Conservation (phyloP, 2,797 vertebrate genomes). For the Typhlichthys subterraneus region DNA sequence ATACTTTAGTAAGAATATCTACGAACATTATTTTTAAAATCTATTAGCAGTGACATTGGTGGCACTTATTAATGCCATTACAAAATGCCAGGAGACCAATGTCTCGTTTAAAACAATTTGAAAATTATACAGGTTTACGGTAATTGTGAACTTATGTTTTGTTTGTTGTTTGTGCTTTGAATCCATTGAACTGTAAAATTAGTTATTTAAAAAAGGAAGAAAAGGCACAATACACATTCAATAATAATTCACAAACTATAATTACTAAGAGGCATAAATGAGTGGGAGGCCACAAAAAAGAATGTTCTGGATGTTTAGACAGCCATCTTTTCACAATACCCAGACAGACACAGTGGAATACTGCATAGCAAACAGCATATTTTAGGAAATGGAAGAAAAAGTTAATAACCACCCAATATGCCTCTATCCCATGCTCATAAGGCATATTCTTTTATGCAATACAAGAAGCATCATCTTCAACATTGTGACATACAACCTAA, state of each 20-base stretch:
- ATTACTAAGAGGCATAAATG: slow-evolving; percentile 15
- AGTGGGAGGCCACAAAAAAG: slow-evolving; percentile 8
- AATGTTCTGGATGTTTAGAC: slow-evolving; percentile 25
- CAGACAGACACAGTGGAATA: slow-evolving; percentile 12
- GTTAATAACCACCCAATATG: slow-evolving; percentile 32
- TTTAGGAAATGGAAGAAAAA: slow-evolving; percentile 37
- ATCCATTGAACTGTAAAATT: neutral
- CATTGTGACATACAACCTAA: slow-evolving; percentile 13
- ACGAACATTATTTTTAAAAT: slow-evolving; percentile 39
- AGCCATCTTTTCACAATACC: slow-evolving; percentile 12
- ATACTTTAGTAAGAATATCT: too few species aligned
- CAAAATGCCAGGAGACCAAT: slow-evolving; percentile 40
- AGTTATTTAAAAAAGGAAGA: neutral
- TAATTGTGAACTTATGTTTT: slow-evolving; percentile 9
- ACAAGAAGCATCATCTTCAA: slow-evolving; percentile 22
- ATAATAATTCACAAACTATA: slow-evolving; percentile 20
- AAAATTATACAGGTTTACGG: slow-evolving; percentile 5
- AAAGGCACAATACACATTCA: neutral
- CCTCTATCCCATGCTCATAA: slow-evolving; percentile 9
- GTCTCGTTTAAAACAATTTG: slow-evolving; percentile 3
- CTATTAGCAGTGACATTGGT: slow-evolving; percentile 36
- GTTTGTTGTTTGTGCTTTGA: slow-evolving; percentile 5
- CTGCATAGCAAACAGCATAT: slow-evolving; percentile 39
- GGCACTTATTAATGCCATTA: slow-evolving; percentile 29
- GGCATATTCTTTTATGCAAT: slow-evolving; percentile 14